Conservation (phyloP, 2,797 vertebrate species). For the Paramormyrops hopkinsi region DNA sequence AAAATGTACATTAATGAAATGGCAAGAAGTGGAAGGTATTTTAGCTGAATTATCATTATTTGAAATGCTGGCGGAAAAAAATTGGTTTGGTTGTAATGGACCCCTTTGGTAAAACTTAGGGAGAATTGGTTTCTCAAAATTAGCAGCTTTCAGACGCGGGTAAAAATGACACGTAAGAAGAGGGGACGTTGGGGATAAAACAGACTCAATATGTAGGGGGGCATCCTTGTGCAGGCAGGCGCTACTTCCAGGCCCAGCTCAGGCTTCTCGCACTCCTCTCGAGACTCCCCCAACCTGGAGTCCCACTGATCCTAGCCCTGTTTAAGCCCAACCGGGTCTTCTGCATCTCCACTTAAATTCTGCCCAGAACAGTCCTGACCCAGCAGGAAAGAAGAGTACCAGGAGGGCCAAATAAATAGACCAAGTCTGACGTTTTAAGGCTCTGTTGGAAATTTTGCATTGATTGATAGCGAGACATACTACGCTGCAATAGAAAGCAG, state of each 20-base stretch:
- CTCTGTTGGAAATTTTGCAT: background rate
- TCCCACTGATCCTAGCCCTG: background rate
- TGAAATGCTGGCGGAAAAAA: background rate
- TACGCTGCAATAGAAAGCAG: background rate
- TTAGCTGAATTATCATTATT: background rate
- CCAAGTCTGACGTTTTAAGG: background rate
- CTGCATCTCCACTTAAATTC: background rate
- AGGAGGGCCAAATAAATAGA: background rate
- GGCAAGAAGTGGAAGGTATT: background rate
- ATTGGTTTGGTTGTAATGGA: background rate
- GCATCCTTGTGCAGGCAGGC: background rate
- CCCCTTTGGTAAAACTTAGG: background rate
- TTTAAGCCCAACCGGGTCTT: background rate
- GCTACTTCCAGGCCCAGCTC: background rate
- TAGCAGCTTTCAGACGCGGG: background rate
- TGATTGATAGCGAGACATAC: background rate
- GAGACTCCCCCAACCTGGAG: background rate
- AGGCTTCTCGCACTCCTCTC: background rate
- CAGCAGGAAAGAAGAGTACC: background rate
- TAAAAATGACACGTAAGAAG: background rate
- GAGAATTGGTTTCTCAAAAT: background rate
- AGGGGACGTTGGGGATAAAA: background rate
- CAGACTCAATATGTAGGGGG: background rate
- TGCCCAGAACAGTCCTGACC: background rate
- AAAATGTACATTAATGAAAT: background rate